A percentile compares a stretch with the other conserved stretches of the same genome.
phyloP scores from a whole-genome alignment of 2,797 vertebrate species.

The Crenuchus spilurus region DNA sequence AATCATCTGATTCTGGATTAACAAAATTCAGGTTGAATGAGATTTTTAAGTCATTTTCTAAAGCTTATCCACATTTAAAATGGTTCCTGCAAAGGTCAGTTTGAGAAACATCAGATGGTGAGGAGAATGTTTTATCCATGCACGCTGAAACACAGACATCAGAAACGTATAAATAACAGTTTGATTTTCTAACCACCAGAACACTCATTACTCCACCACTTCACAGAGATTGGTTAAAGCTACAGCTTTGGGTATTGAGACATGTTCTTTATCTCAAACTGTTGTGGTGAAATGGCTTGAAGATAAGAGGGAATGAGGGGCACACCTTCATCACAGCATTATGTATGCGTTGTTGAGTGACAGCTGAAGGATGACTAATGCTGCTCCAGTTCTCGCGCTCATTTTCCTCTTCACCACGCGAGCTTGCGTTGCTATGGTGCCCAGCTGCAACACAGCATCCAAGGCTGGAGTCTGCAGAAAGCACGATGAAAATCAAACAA shows the following conservation, averaged over 20 bases:
- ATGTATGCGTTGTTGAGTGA: conserved; percentile 38
- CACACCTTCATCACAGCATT: conserved; percentile 41
- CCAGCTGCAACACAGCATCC: conserved; percentile 27
- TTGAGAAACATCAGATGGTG: background rate
- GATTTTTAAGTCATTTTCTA: no score
- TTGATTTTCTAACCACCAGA: background rate
- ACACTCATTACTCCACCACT: background rate
- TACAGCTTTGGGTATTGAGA: background rate
- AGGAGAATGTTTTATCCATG: no score
- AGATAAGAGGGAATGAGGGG: conserved; percentile 23
- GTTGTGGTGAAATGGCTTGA: background rate
- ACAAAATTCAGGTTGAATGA: no score
- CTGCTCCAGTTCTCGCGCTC: conserved; percentile 30
- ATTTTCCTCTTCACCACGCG: conserved; percentile 29
- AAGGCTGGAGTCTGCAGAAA: conserved; percentile 27
- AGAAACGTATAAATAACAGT: background rate
- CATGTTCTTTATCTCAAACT: background rate
- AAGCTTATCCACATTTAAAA: no score
- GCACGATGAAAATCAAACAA: conserved; percentile 41
- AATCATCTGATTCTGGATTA: no score
- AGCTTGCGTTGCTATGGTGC: conserved; percentile 46
- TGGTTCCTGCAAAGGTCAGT: no score
- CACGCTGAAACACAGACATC: background rate
- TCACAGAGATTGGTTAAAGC: background rate
- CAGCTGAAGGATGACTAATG: conserved; percentile 50